Percentiles rank a stretch among this genome's conserved stretches.
phyloP scores from a whole-genome alignment of 1,140 invertebrate genomes.

The Brevipalpus yothersi region DNA sequence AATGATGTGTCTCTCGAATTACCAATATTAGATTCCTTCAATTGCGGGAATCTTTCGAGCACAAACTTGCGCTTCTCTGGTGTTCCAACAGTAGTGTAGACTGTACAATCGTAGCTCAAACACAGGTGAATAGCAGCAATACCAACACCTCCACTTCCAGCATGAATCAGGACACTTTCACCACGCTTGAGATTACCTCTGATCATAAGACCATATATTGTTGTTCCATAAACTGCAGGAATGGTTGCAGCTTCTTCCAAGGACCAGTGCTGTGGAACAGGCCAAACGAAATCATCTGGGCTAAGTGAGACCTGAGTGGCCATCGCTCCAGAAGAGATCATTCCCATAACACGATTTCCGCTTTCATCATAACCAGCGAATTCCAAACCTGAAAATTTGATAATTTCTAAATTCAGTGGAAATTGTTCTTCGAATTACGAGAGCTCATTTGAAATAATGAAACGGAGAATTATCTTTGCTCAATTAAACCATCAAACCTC shows the following conservation, averaged over 20 bases:
- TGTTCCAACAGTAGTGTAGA: constrained; percentile 68
- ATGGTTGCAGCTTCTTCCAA: constrained; percentile 76
- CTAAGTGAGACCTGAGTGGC: constrained; percentile 43
- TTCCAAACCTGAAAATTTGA: constrained; percentile 46
- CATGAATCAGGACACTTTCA: constrained; percentile 71
- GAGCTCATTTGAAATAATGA: no score
- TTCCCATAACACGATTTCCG: constrained; percentile 71
- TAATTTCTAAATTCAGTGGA: constrained; percentile 4
- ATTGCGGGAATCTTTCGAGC: constrained; percentile 56
- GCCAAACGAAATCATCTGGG: background rate
- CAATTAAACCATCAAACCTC: no score
- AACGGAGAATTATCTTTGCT: no score
- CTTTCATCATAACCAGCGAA: constrained; percentile 49
- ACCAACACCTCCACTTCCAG: constrained; percentile 82
- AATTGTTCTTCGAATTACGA: no score
- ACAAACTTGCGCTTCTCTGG: constrained; percentile 66
- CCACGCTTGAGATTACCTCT: constrained; percentile 55
- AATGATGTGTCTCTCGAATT: constrained; percentile 78
- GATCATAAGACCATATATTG: constrained; percentile 67
- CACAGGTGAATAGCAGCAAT: constrained; percentile 84
- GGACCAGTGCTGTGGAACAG: constrained; percentile 57
- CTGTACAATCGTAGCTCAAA: constrained; percentile 51
- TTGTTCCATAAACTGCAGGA: constrained; percentile 79
- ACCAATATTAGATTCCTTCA: constrained; percentile 55
- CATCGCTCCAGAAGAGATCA: constrained; percentile 63